Base-by-base conservation (phyloP, 1,140 invertebrate genomes). In the Nasonia vitripennis region DNA sequence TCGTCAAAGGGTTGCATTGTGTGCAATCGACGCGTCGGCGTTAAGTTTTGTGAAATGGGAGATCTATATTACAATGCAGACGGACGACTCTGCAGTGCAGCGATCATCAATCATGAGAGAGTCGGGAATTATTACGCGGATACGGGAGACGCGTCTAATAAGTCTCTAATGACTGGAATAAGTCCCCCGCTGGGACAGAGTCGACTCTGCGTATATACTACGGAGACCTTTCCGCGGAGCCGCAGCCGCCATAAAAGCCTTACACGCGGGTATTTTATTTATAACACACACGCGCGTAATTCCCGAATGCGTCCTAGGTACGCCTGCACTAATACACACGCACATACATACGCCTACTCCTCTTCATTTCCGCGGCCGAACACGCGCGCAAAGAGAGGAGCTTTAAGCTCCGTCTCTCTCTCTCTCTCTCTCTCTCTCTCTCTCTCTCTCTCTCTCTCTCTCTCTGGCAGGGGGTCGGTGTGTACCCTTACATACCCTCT, bases 51-150 rank as follows among this genome's bases (percentile, higher is more conserved):
- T 67, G 1, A 67, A 67, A 67, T 27, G 62, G 62, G 5, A 68
- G 34, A 37, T 37, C 34, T 37, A 37, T 37, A 37, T 37, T 37
- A 20, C 78, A 45, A 80, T 80, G 3, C 14, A 45, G 14, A 31
- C n/a, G 27, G 3, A 67, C 20, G 67, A 68, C 4, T 17, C 7
- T n/a, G 4, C 2, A 68, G 7, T 12, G 17, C n/a, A 23, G 7
- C 67, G n/a, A 41, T 80, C 62, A 71, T 81, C 41, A 81, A 81
- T 81, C 78, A 81, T 81, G 34, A n/a, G 45, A 45, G 48, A 23
- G 62, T 48, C 45, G 45, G 1, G 37, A 70, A 81, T 81, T 81
- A 71, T 67, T 80, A 80, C 9, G 9, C 0, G 10, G 41, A 62
- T 34, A 67, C 7, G 20, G 20, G 20, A 45, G 41, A 45, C 27